Evolutionary conservation across 2,113 vertebrate species (phyloP), one percentile per base, ranked within the genome.

Genomic region (Pelobates fuscus): DNA sequence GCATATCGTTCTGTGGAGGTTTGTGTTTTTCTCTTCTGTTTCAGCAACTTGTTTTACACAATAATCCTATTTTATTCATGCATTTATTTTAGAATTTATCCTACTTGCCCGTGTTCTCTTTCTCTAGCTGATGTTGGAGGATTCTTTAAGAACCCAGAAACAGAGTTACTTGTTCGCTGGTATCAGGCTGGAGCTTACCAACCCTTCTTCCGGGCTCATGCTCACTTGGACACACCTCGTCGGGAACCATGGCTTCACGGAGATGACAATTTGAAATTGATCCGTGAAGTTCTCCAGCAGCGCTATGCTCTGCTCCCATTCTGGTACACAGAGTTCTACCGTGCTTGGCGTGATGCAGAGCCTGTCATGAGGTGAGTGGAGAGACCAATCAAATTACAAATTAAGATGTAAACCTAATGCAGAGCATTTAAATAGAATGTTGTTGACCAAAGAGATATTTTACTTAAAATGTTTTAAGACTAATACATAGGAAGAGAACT

Each of bases 111-210:
- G 1, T n/a, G 14, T 11, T 0, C 73, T 17, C 27, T n/a, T 25
- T 8, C 32, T 7, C 3, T 58, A 97, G 95, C 95, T 25, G 95
- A 96, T 2, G 90, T 97, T 1, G 94, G 95, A 0, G 95, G 95
- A 32, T 97, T 96, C 84, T 97, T 97, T 82, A 95, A 94, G 83
- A 84, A 92, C 43, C 94, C 95, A 0, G 93, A 89, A 32, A 24
- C 89, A 0, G 94, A 97, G 82, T 84, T 97, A 79, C 85, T 97
- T 67, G 91, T 96, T 62, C 94, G 95, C 59, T 97, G 95, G 95
- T 97, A 97, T 84, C 95, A 97, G 83, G 88, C 90, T 0, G 94
- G 94, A 1, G 94, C 95, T 0, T 96, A 95, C 78, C 95, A 97
- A 86, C 95, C 95, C 0, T 98, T 97, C 82, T 97, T 93, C 80